Evolutionary conservation across 2,888 invertebrate species (phyloP), one percentile per base, ranked within the genome.

Genomic region (Conus canariensis): DNA sequence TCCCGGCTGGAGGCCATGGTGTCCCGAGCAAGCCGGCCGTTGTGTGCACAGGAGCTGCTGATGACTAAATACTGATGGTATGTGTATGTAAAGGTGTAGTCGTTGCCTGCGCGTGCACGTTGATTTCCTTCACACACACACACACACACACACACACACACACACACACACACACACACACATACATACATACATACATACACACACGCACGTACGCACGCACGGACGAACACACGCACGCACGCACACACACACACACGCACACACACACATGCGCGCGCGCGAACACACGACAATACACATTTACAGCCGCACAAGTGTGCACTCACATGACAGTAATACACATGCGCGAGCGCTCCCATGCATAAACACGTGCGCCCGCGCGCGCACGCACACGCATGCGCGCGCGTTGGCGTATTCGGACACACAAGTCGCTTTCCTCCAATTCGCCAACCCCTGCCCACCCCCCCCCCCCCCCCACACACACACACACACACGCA

Each of bases 131-230:
- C 22, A 19, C 8, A 7, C 74, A 74, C 74, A 19, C 74, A 74
- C 74, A 74, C 60, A 60, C 60, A 74, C 74, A 74, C 74, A 10
- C 74, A 74, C 74, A 74, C 74, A 74, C 74, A 74, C 74, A 74
- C 74, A 74, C 74, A 74, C 74, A 74, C 74, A 74, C 74, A 22
- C 74, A 22, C 74, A 19, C 74, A 74, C 74, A 74, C 74, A 80
- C 25, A 30, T 45, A 80, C 16, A 7, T 45, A 45, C 30, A 16
- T 8, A 80, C 30, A 16, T 45, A 30, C 80, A 16, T 8, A 16
- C 25, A 80, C 4, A 14, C 80, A 45, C 6, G 14, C 30, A 80
- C 30, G 14, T 45, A 30, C 80, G 14, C 30, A 16, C 25, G 14
- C 12, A 80, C 16, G 14, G 9, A 30, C 30, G 6, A 1, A 80